Evolutionary conservation across 2,888 invertebrate species (phyloP).

Genomic region (Antheraea assamensis): DNA sequence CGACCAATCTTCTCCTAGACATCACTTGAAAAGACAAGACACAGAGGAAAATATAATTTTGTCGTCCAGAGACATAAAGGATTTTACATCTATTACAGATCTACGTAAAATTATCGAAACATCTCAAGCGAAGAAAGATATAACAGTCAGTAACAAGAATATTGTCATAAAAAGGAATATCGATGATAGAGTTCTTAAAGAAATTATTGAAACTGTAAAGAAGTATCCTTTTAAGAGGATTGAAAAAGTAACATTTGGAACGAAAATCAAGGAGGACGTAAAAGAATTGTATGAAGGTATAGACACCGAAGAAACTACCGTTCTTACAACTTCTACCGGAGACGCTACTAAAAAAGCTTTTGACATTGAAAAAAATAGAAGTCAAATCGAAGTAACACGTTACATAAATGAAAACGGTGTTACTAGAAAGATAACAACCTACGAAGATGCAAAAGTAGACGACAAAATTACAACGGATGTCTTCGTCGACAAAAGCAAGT

Average conservation of each 20-base stretch:
- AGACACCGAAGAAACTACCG: constrained; percentile 69
- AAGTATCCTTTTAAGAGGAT: constrained; percentile 78
- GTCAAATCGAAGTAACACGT: constrained; percentile 77
- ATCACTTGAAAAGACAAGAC: constrained; percentile 73
- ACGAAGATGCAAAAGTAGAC: constrained; percentile 78
- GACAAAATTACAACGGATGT: constrained; percentile 77
- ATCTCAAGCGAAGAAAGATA: constrained; percentile 69
- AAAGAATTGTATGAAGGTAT: constrained; percentile 79
- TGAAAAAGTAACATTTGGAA: constrained; percentile 79
- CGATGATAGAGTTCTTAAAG: constrained; percentile 71
- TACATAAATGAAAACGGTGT: constrained; percentile 77
- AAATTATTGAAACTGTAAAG: constrained; percentile 76
- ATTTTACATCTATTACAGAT: constrained; percentile 76
- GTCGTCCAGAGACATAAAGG: constrained; percentile 75
- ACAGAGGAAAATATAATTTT: constrained; percentile 77
- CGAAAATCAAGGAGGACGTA: constrained; percentile 82
- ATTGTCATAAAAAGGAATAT: constrained; percentile 76
- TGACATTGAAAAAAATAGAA: constrained; percentile 73
- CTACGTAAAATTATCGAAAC: constrained; percentile 73
- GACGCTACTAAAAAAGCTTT: constrained; percentile 72
- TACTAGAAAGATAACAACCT: constrained; percentile 74
- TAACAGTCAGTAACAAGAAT: constrained; percentile 73
- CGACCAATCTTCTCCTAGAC: constrained; percentile 59
- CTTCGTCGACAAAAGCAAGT: constrained; percentile 77
- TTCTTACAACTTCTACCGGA: constrained; percentile 61